phyloP scores from a whole-genome alignment of 2,888 invertebrate genomes.

The Stenolophus ochropezus region DNA sequence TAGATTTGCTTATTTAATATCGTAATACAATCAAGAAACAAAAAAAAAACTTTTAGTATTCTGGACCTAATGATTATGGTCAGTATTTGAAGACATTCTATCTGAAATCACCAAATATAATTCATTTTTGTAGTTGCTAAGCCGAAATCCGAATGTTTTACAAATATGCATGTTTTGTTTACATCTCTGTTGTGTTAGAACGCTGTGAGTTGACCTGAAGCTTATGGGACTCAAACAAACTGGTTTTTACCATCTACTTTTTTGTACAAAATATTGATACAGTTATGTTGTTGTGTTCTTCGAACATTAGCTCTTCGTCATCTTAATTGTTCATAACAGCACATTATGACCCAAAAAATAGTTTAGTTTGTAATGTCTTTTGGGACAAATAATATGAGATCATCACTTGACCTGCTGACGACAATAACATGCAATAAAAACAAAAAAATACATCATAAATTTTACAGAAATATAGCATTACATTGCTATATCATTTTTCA shows the following conservation, averaged over 20 bases:
- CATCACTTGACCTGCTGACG: not conserved
- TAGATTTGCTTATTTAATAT: too few relatives aligned
- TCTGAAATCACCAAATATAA: too few relatives aligned
- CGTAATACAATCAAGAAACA: too few relatives aligned
- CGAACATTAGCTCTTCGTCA: constrained; percentile 1
- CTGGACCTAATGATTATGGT: too few relatives aligned
- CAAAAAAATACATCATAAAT: too few relatives aligned
- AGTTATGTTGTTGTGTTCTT: constrained; percentile 24
- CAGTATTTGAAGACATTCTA: too few relatives aligned
- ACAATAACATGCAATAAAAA: not conserved
- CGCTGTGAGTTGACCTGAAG: not conserved
- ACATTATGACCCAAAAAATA: not conserved
- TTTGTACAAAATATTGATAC: constrained; percentile 37
- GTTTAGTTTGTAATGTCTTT: not conserved
- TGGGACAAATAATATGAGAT: not conserved
- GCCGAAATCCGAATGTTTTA: not conserved
- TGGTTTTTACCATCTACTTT: constrained; percentile 17
- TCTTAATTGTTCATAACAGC: constrained; percentile 9
- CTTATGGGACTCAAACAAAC: constrained; percentile 30
- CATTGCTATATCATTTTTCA: too few relatives aligned
- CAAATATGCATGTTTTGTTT: not conserved
- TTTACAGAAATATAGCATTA: too few relatives aligned
- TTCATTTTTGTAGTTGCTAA: too few relatives aligned
- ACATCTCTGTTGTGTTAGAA: not conserved
- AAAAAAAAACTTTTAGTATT: too few relatives aligned